Base-by-base conservation (phyloP, 2,888 invertebrate genomes). In the Pinctada fucata region DNA sequence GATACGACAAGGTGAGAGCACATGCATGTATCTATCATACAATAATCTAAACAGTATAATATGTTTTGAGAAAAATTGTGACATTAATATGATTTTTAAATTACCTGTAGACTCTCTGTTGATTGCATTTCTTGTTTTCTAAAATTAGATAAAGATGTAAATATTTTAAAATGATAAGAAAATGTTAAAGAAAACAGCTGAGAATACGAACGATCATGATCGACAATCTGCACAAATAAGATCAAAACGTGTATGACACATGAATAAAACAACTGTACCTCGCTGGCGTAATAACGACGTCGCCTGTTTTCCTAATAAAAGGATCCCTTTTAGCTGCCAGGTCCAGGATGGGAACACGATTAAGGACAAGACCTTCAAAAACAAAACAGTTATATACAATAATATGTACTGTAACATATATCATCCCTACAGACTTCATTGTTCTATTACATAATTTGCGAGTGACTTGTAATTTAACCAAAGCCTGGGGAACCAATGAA, bases 281-380 rank as follows among this genome's bases (percentile, higher is more conserved):
- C 8, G 58, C 58, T 10, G 58, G 13, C 13, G 58, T 58, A 6
- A 75, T 47, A 8, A 52, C n/a, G 1, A 97, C 97, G 92, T 97
- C 97, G 16, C 98, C 98, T 79, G 96, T 94, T 31, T 96, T 94
- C 0, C 95, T 95, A 0, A 96, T 95, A 75, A 96, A 94, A 0
- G 96, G 94, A 91, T 97, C 97, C 64, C 96, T 96, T 72, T 96
- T 96, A 0, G 97, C 96, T 31, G 93, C 93, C 91, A 96, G 93
- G 92, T 98, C 98, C 83, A 99, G 93, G 45, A 97, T 95, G 71
- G 97, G 93, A 78, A 96, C 94, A 4, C 97, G 96, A 91, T 97
- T 97, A 77, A 97, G 95, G 13, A 97, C 97, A 8, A 98, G 93
- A 0, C 98, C 99, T 91, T 78, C 5, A 82, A 82, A 75, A 70